Percentiles rank a stretch among this genome's conserved stretches.
phyloP scores from a whole-genome alignment of 2,113 vertebrate genomes.

The Xiphias gladius region DNA sequence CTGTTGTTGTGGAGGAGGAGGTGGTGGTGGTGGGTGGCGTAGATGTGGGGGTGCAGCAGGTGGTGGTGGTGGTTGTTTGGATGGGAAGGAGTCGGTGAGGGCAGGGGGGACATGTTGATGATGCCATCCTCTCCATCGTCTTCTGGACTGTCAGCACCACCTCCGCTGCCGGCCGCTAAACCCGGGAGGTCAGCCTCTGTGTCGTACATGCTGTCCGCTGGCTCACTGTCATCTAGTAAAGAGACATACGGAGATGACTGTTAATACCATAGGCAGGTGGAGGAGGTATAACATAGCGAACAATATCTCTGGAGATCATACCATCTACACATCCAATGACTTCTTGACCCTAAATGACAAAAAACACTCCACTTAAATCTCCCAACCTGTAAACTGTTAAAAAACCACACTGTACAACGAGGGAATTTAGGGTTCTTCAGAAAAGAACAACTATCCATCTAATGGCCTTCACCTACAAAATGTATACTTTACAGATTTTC shows the following conservation, averaged over 20 bases:
- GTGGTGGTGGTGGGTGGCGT: slow-evolving; percentile 90
- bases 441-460: slow-evolving; percentile 41
- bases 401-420: slow-evolving; percentile 49
- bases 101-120: slow-evolving; percentile 92
- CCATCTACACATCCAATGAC: neutral
- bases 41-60: slow-evolving; percentile 77
- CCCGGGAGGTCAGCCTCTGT: slow-evolving; percentile 91
- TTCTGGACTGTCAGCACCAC: slow-evolving; percentile 87
- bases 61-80: slow-evolving; percentile 81
- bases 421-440: slow-evolving; percentile 10
- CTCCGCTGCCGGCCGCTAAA: slow-evolving; percentile 82
- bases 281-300: neutral
- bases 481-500: slow-evolving; percentile 40
- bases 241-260: slow-evolving; percentile 10
- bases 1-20: slow-evolving; percentile 79
- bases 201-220: slow-evolving; percentile 94
- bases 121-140: slow-evolving; percentile 95
- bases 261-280: neutral
- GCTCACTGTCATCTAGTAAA: slow-evolving; percentile 92
- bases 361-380: slow-evolving; percentile 1
- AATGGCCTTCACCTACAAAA: slow-evolving; percentile 22
- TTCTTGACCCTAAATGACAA: slow-evolving; percentile 17
- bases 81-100: slow-evolving; percentile 87
- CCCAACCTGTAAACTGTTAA: slow-evolving; percentile 37
- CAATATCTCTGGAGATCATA: neutral